A percentile compares a stretch with the other conserved stretches of the same genome.
These are phyloP conservation scores for Heliocidaris erythrogramma DNA, from an alignment of 35 echinoderm and acorn worm species.

Conservation along the genomic window DNA sequence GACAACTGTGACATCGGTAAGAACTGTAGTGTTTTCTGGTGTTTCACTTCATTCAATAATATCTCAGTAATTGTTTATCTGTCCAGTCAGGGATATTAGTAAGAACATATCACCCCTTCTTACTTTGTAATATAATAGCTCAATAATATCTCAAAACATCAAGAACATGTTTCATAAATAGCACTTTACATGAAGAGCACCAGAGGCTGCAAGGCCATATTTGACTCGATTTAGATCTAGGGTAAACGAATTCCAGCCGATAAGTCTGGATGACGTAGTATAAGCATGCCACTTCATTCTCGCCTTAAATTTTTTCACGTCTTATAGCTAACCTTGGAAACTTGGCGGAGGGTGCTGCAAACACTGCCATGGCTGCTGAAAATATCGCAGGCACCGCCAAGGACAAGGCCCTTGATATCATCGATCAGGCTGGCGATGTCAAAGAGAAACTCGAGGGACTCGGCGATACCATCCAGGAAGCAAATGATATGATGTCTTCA, in stretches of 20 bases:
- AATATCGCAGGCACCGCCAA: slow-evolving; percentile 43
- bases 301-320: background rate
- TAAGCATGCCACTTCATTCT: background rate
- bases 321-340: slow-evolving; percentile 66
- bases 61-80: too few relatives aligned
- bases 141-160: too few relatives aligned
- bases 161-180: too few relatives aligned
- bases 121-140: too few relatives aligned
- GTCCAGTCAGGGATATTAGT: too few relatives aligned
- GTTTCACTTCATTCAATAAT: too few relatives aligned
- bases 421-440: slow-evolving; percentile 16
- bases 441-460: slow-evolving; percentile 38
- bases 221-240: too few relatives aligned
- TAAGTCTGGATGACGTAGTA: too few relatives aligned
- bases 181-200: too few relatives aligned
- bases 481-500: slow-evolving; percentile 52
- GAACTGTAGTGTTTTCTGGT: background rate
- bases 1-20: slow-evolving; percentile 77
- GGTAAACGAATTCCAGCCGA: too few relatives aligned
- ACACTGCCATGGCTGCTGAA: slow-evolving; percentile 78
- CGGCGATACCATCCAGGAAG: slow-evolving; percentile 1
- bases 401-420: background rate
- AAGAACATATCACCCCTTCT: too few relatives aligned
- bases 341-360: slow-evolving; percentile 65
- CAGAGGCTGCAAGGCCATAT: too few relatives aligned